Evolutionary conservation across 2,113 vertebrate species (phyloP).

Genomic region (human): DNA sequence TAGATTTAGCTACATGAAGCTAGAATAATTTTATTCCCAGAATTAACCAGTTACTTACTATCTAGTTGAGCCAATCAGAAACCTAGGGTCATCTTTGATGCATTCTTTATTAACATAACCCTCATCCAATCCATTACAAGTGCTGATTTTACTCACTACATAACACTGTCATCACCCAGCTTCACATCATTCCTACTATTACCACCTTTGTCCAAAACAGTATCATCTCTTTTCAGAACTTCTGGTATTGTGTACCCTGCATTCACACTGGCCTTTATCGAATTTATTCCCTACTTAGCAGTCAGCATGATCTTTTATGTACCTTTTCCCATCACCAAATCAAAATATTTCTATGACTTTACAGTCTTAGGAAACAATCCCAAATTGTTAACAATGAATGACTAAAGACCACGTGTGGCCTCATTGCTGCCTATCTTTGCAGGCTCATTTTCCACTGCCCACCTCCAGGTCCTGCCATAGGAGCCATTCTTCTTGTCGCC

Average conservation of each 20-base stretch:
- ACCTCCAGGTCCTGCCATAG: rapidly evolving
- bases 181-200: background rate
- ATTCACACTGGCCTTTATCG: background rate
- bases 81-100: background rate
- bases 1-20: background rate
- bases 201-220: background rate
- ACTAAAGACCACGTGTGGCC: background rate
- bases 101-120: background rate
- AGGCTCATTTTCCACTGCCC: background rate
- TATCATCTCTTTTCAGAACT: background rate
- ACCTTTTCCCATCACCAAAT: background rate
- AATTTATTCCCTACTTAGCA: background rate
- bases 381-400: background rate
- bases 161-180: background rate
- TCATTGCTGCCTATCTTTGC: background rate
- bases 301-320: background rate
- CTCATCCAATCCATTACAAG: background rate
- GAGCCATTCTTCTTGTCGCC: background rate
- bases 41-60: background rate
- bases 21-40: background rate
- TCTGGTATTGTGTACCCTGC: background rate
- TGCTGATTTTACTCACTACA: background rate
- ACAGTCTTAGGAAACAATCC: background rate
- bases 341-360: background rate
- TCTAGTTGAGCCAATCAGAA: background rate